Evolutionary conservation across 2,113 vertebrate genomes (phyloP).

Genomic region (Numida meleagris): DNA sequence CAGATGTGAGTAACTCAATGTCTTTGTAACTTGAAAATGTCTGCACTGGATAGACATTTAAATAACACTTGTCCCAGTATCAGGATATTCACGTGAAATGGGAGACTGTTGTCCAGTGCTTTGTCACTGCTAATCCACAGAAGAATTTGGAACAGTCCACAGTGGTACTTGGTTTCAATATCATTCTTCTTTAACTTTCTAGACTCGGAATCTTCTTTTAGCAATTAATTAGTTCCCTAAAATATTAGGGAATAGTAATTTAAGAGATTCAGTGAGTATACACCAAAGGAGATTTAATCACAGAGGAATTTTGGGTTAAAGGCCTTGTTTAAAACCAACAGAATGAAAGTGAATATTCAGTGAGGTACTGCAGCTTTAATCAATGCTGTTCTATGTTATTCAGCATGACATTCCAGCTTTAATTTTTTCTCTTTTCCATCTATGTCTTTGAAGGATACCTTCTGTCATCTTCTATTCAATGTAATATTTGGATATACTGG

Average conservation of each 20-base stretch:
- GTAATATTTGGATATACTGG: not conserved
- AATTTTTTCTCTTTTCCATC: slow-evolving; percentile 4
- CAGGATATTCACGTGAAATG: not conserved
- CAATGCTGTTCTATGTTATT: not conserved
- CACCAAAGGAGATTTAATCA: not conserved
- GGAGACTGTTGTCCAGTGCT: not conserved
- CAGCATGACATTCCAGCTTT: not conserved
- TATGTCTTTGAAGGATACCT: slow-evolving; percentile 5
- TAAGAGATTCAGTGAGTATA: not conserved
- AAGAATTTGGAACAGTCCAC: not conserved
- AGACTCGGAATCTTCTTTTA: not conserved
- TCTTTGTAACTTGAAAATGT: not conserved
- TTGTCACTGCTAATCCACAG: not conserved
- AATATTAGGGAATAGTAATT: not conserved
- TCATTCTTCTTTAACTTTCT: not conserved
- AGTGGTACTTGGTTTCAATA: not conserved
- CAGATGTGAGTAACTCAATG: not conserved
- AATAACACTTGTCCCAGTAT: not conserved
- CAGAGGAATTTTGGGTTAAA: not conserved
- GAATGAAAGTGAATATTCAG: slow-evolving; percentile 33
- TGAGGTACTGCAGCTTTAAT: slow-evolving; percentile 8
- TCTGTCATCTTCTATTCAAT: not conserved
- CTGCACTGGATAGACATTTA: not conserved
- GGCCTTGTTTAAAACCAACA: not conserved
- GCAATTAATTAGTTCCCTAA: not conserved